A percentile compares a stretch with the other conserved stretches of the same genome.
These are phyloP conservation scores for Cydia fagiglandana DNA, from an alignment of 1,140 invertebrate genomes.

Conservation along the genomic window DNA sequence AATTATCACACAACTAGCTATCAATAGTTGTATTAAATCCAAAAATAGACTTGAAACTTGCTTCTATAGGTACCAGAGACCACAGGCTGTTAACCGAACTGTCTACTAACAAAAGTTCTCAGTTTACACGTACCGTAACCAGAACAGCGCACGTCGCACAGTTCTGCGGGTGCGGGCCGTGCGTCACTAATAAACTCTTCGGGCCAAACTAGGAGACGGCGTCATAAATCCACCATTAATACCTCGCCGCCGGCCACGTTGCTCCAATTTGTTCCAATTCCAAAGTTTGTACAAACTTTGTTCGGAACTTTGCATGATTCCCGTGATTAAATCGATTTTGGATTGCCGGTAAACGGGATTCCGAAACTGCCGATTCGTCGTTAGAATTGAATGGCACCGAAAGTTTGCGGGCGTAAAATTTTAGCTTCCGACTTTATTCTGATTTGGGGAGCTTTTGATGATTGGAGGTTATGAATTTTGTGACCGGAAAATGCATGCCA, in stretches of 20 bases:
- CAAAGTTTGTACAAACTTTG: slow-evolving; percentile 72
- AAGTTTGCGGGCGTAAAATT: slow-evolving; percentile 55
- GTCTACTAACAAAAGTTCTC: neutral
- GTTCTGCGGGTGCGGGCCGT: neutral
- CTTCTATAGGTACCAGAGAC: neutral
- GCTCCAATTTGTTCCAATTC: slow-evolving; percentile 73
- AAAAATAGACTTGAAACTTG: neutral
- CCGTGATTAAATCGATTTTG: slow-evolving; percentile 74
- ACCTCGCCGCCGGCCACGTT: slow-evolving; percentile 66
- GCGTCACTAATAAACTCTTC: slow-evolving; percentile 29
- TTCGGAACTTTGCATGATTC: slow-evolving; percentile 71
- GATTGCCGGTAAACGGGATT: slow-evolving; percentile 70
- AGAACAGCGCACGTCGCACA: slow-evolving; percentile 18
- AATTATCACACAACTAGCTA: neutral
- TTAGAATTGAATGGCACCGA: slow-evolving; percentile 58
- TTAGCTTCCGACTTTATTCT: slow-evolving; percentile 49
- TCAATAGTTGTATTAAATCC: neutral
- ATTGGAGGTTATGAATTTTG: slow-evolving; percentile 6
- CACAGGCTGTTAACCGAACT: neutral
- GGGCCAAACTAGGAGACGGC: slow-evolving; percentile 32
- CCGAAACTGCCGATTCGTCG: slow-evolving; percentile 69
- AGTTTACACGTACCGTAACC: neutral
- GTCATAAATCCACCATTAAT: slow-evolving; percentile 71
- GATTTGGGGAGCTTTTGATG: slow-evolving; percentile 24
- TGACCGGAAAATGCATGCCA: neutral